Evolutionary conservation across 2,797 vertebrate species (phyloP), one percentile per base, ranked within the genome.

Genomic region (Parotocinclus haroldoi): DNA sequence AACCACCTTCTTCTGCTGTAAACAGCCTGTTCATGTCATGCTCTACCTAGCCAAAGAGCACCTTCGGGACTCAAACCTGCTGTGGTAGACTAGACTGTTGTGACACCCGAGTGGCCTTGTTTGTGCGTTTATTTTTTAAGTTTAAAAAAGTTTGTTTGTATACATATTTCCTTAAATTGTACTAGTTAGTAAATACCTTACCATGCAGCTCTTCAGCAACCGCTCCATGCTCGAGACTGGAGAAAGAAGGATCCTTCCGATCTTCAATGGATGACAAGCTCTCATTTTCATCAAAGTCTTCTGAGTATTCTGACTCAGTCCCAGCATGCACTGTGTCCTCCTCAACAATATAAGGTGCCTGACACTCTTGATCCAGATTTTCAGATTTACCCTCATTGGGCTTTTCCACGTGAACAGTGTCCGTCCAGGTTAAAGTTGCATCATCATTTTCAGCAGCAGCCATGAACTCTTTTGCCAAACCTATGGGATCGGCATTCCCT

Each of bases 221-320:
- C 17, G 66, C 78, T 19, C 67, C 79, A 63, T 52, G 63, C 1
- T 57, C 62, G 39, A 49, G 55, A 51, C 59, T 62, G n/a, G 63
- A 64, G 0, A 52, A 16, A 7, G 66, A 19, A 3, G 64, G 75
- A 36, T 69, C 79, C 44, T 84, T 79, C 37, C 76, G 78, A 46
- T 83, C 86, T 52, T 84, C 86, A 1, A 40, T 14, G 17, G 85
- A 89, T 14, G 87, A 83, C 58, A 74, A 48, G 53, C 83, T 89
- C 8, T 85, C 86, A 40, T 85, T 83, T 58, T 87, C 86, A 14
- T 91, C 89, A 81, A 92, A 92, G 76, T 92, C 90, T 14, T 91
- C 91, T 1, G 88, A 84, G 66, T 92, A 93, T 50, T 85, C 83
- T 10, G 72, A 85, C 17, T 75, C 79, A 37, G 74, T 83, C 27